Conservation (phyloP, 2,797 vertebrate genomes). For the Erethizon dorsatum region DNA sequence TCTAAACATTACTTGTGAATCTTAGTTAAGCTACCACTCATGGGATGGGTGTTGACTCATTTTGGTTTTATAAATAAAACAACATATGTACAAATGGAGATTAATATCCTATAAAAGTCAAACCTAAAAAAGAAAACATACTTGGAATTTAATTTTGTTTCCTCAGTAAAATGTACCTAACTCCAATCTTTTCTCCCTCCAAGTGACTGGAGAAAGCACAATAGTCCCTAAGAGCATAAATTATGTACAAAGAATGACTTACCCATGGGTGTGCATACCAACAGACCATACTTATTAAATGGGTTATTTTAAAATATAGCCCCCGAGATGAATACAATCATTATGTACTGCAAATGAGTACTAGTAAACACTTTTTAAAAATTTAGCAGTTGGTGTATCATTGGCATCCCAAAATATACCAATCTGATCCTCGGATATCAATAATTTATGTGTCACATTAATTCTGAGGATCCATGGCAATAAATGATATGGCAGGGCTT, state of each 20-base stretch:
- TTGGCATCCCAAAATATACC: neutral
- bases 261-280: neutral
- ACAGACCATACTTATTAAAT: neutral
- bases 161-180: conserved; percentile 54
- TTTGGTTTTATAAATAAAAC: conserved; percentile 77
- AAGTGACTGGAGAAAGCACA: neutral
- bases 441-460: neutral
- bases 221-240: neutral
- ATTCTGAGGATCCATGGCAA: neutral
- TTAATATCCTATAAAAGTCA: conserved; percentile 59
- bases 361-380: neutral
- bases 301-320: neutral
- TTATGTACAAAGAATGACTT: neutral
- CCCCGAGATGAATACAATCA: neutral
- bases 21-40: conserved; percentile 34
- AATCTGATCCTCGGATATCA: neutral
- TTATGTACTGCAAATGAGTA: neutral
- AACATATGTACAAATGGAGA: conserved; percentile 62
- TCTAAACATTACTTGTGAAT: neutral
- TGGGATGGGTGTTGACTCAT: conserved; percentile 21
- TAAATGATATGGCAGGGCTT: neutral
- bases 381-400: neutral
- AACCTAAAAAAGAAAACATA: conserved; percentile 59
- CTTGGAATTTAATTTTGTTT: conserved; percentile 64
- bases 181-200: neutral